A percentile compares a stretch with the other conserved stretches of the same genome.
phyloP scores from a whole-genome alignment of 2,113 vertebrate species.

The Entelurus aequoreus region DNA sequence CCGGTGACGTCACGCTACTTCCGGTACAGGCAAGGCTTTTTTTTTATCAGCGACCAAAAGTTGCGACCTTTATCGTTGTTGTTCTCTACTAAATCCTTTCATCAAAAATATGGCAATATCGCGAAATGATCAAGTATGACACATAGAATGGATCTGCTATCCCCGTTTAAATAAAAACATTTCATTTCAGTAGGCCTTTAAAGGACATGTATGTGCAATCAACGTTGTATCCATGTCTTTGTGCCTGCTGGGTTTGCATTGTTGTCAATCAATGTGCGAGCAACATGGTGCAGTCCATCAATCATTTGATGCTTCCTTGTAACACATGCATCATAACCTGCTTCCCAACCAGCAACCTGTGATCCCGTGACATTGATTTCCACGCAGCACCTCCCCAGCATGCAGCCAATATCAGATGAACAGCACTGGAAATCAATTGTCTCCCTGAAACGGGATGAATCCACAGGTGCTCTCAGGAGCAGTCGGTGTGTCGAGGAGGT shows the following conservation, averaged over 20 bases:
- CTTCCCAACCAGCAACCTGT: slow-evolving; percentile 28
- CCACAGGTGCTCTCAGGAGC: slow-evolving; percentile 41
- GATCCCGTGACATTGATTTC: slow-evolving; percentile 43
- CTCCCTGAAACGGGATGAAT: slow-evolving; percentile 42
- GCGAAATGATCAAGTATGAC: no score
- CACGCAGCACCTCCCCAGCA: slow-evolving; percentile 19
- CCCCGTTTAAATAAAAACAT: no score
- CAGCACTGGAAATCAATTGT: slow-evolving; percentile 51
- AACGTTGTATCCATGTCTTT: background rate
- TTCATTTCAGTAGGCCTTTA: no score
- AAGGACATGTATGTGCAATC: no score
- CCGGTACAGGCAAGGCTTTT: no score
- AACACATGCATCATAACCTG: slow-evolving; percentile 23
- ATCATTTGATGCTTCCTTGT: background rate
- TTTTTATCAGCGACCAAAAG: no score
- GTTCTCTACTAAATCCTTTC: no score
- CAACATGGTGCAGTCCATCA: background rate
- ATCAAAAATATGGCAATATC: no score
- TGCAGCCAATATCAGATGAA: slow-evolving; percentile 49
- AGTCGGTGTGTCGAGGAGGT: slow-evolving; percentile 35
- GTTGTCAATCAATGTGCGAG: background rate
- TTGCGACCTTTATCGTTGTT: no score
- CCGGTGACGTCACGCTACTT: no score
- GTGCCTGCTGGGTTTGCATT: background rate
- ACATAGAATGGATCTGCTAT: no score